These are phyloP conservation scores for Pseudeuparius sepicola DNA, from an alignment of 2,888 invertebrate genomes.

Conservation along the genomic window DNA sequence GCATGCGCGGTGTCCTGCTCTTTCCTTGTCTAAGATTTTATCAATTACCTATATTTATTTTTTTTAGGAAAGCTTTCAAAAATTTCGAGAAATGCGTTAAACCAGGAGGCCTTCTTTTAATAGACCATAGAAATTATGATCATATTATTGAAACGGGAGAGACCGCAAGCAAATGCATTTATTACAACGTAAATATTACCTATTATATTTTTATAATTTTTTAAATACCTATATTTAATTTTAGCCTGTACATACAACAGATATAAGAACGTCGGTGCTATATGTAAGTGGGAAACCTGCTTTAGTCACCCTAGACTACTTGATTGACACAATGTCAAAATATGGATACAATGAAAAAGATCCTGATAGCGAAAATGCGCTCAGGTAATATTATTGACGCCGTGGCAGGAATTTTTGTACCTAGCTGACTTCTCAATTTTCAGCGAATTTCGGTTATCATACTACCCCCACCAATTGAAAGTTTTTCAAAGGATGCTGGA, in stretches of 20 bases:
- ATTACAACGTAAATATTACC: conserved; percentile 47
- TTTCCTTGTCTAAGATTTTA: not conserved
- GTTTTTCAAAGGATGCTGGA: conserved; percentile 61
- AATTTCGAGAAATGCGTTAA: conserved; percentile 78
- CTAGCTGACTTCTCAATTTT: conserved; percentile 24
- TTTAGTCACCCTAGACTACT: conserved; percentile 74
- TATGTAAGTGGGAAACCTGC: conserved; percentile 67
- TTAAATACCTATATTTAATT: not conserved
- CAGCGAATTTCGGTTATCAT: conserved; percentile 78
- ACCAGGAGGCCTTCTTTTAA: conserved; percentile 74
- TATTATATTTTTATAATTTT: not conserved
- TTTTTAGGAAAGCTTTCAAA: conserved; percentile 52
- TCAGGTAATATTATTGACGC: not conserved
- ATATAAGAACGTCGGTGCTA: conserved; percentile 77
- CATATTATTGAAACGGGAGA: conserved; percentile 64
- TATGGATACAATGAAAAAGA: not conserved
- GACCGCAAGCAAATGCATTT: conserved; percentile 64
- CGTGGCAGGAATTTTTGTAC: no score
- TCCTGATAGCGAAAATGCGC: no score
- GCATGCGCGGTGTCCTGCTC: no score
- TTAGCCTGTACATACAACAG: conserved; percentile 54
- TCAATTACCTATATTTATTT: conserved; percentile 11
- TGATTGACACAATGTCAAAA: conserved; percentile 52
- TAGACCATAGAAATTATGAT: conserved; percentile 87
- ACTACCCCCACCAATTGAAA: conserved; percentile 73